phyloP scores from a whole-genome alignment of 2,888 invertebrate species.

The Chymomyza amoena region DNA sequence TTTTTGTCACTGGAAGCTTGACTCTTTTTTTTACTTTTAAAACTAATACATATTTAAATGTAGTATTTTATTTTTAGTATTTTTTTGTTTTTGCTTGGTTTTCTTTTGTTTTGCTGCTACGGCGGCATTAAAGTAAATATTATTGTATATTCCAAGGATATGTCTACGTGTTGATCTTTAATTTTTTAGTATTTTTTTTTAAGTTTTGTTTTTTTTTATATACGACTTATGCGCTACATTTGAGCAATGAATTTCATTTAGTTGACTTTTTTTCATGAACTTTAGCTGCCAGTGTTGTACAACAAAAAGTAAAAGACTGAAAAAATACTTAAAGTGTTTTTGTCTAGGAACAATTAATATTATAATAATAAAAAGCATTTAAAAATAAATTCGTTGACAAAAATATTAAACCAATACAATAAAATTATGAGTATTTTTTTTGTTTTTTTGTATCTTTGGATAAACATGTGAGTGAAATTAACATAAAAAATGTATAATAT shows the following conservation, averaged over 20 bases:
- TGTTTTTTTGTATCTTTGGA: conserved; percentile 59
- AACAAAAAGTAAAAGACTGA: conserved; percentile 12
- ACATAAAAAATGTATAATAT: conserved; percentile 20
- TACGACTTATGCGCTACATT: conserved; percentile 61
- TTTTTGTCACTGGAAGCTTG: conserved; percentile 71
- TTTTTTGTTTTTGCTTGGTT: conserved; percentile 31
- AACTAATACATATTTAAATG: conserved; percentile 44
- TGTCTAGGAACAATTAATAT: conserved; percentile 54
- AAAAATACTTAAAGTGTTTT: conserved; percentile 13
- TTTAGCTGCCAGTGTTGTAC: conserved; percentile 55
- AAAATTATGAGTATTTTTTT: conserved; percentile 52
- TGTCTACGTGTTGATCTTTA: conserved; percentile 75
- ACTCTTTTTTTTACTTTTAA: conserved; percentile 17
- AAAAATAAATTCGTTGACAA: conserved; percentile 50
- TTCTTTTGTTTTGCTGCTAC: conserved; percentile 50
- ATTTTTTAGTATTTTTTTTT: conserved; percentile 6
- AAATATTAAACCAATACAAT: conserved; percentile 7
- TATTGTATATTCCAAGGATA: conserved; percentile 75
- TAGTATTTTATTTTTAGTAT: conserved; percentile 43
- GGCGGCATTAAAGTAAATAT: conserved; percentile 72
- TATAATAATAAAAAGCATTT: not conserved
- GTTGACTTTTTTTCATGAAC: conserved; percentile 37
- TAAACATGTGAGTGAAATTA: conserved; percentile 28
- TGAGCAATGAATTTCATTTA: conserved; percentile 47
- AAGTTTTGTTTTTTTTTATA: conserved; percentile 38